phyloP scores from a whole-genome alignment of 2,113 vertebrate species.

The Polyodon spathula region DNA sequence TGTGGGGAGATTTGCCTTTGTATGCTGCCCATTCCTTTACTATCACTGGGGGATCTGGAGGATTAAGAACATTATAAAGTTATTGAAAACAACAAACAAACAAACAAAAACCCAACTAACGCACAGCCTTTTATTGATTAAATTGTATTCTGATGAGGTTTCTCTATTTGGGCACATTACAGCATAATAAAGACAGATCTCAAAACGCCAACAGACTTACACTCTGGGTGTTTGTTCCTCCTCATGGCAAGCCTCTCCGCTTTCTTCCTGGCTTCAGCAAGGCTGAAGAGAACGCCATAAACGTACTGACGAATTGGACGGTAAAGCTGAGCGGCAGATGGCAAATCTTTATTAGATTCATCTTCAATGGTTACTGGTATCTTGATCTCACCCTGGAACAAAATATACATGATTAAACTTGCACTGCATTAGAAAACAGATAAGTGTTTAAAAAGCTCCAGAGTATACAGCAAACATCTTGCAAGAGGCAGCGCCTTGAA shows the following conservation, averaged over 20 bases:
- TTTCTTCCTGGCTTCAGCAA: conserved; percentile 89
- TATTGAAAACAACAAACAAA: conserved; percentile 11
- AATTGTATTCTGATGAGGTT: too few relatives aligned
- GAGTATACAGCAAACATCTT: too few relatives aligned
- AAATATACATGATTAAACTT: background rate
- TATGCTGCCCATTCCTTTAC: conserved; percentile 95
- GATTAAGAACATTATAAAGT: background rate
- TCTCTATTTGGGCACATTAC: too few relatives aligned
- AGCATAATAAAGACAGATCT: background rate
- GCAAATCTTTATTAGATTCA: conserved; percentile 93
- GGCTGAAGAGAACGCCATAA: conserved; percentile 94
- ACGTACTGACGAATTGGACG: conserved; percentile 88
- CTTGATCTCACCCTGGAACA: conserved; percentile 85
- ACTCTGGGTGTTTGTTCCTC: conserved; percentile 82
- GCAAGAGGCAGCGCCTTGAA: too few relatives aligned
- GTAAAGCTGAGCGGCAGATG: conserved; percentile 86
- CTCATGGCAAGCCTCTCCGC: conserved; percentile 83
- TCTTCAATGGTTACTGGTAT: conserved; percentile 92
- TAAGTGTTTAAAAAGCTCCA: too few relatives aligned
- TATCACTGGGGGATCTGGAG: conserved; percentile 73
- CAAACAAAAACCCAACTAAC: too few relatives aligned
- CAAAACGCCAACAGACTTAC: conserved; percentile 34
- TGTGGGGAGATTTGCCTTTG: conserved; percentile 91
- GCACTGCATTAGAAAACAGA: too few relatives aligned
- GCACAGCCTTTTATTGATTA: too few relatives aligned